Evolutionary conservation across 2,888 invertebrate genomes (phyloP).

Genomic region (Zygogramma bicolorata): DNA sequence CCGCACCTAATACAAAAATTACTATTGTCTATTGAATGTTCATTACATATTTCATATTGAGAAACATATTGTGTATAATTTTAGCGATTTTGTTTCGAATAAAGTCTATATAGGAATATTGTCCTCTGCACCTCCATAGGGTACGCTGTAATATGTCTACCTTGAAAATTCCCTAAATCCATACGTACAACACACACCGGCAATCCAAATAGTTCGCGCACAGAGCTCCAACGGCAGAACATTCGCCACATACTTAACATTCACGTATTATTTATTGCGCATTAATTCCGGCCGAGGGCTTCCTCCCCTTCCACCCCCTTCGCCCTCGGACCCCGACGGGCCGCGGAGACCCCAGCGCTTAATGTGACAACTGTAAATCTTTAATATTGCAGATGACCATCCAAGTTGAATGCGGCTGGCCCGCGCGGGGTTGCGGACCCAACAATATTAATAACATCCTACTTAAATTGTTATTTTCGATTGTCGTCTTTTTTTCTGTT

Average conservation of each 20-base stretch:
- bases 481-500: not conserved
- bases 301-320: constrained; percentile 25
- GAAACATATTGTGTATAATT: too few species aligned
- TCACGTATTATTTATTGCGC: constrained; percentile 55
- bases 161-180: not conserved
- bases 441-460: constrained; percentile 41
- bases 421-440: constrained; percentile 23
- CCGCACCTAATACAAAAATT: too few species aligned
- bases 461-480: constrained; percentile 32
- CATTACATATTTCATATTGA: too few species aligned
- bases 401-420: constrained; percentile 40
- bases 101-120: too few species aligned
- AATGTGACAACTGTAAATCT: constrained; percentile 59
- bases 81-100: too few species aligned
- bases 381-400: constrained; percentile 54
- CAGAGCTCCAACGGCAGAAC: too few species aligned
- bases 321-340: too few species aligned
- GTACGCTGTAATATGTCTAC: too few species aligned
- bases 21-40: too few species aligned
- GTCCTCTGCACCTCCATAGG: too few species aligned
- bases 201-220: constrained; percentile 9
- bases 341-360: constrained; percentile 48
- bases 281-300: constrained; percentile 50
- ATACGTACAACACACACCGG: not conserved
- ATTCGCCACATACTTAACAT: constrained; percentile 52